Conservation (phyloP, 2,113 vertebrate species). For the Parus major region DNA sequence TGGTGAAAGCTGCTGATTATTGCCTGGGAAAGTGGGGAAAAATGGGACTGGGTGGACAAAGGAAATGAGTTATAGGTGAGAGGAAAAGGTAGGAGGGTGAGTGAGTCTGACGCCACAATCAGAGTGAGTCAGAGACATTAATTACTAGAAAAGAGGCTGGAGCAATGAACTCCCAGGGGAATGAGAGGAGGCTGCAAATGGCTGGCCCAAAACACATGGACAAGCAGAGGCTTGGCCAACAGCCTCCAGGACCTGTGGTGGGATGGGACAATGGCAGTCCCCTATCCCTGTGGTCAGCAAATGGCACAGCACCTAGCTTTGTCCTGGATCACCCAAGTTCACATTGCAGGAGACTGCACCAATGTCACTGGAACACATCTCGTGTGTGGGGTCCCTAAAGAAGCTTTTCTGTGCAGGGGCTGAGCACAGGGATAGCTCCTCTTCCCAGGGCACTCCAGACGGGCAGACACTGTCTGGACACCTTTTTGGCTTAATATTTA, state of each 20-base stretch:
- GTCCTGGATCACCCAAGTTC: background rate
- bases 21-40: background rate
- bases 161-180: background rate
- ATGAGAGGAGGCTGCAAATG: background rate
- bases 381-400: accelerated
- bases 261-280: background rate
- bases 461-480: background rate
- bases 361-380: accelerated
- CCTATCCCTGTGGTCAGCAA: background rate
- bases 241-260: background rate
- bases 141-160: background rate
- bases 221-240: background rate
- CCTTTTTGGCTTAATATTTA: background rate
- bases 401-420: background rate
- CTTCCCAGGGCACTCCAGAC: background rate
- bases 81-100: background rate
- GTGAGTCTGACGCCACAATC: background rate
- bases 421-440: accelerated
- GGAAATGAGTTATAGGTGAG: background rate
- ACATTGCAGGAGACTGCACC: accelerated
- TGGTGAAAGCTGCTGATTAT: background rate
- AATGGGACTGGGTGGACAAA: background rate
- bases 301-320: accelerated
- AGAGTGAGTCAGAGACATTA: background rate
- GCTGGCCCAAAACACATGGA: background rate